Evolutionary conservation across 2,888 invertebrate species (phyloP), one percentile per base, ranked within the genome.

Genomic region (Cephus pulcher): DNA sequence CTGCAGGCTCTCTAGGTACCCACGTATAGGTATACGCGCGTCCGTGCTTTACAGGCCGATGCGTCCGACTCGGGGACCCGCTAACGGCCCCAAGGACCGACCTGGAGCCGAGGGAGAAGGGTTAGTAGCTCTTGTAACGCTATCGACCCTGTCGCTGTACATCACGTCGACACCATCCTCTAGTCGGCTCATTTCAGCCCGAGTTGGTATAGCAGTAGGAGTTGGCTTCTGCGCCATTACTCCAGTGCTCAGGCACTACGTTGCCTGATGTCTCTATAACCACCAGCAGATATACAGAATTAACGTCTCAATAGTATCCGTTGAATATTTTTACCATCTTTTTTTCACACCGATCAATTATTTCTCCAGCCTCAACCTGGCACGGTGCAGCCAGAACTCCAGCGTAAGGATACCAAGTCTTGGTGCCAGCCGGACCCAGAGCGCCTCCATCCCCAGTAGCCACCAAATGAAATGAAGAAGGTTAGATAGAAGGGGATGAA

Each of bases 121-220:
- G 89, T 90, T 91, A 90, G 91, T 91, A 91, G 91, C 91, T 88
- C 89, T 91, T 91, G 91, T 90, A 90, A 90, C 91, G 89, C 90
- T 91, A 91, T 91, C 91, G 90, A 89, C 87, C 87, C 91, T 91
- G 91, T 91, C 91, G 90, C 90, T 90, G 91, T 91, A 91, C 91
- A 91, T 91, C 91, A 91, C 90, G 88, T 88, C 89, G 90, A 91
- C 90, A 90, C 90, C 89, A 89, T 90, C 89, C 90, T 56, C 56
- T 90, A 90, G 90, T 87, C 89, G 87, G 87, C 86, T 88, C 88
- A 88, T 89, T 90, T 88, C 88, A 87, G 86, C 81, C 83, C 83
- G 83, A 84, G 74, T 56, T 56, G 56, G 56, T 73, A 74, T 70
- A 75, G 88, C 85, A 86, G 88, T 88, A 86, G 87, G 87, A 89